Base-by-base conservation (phyloP, 2,797 vertebrate genomes). In the Cetoscarus ocellatus region DNA sequence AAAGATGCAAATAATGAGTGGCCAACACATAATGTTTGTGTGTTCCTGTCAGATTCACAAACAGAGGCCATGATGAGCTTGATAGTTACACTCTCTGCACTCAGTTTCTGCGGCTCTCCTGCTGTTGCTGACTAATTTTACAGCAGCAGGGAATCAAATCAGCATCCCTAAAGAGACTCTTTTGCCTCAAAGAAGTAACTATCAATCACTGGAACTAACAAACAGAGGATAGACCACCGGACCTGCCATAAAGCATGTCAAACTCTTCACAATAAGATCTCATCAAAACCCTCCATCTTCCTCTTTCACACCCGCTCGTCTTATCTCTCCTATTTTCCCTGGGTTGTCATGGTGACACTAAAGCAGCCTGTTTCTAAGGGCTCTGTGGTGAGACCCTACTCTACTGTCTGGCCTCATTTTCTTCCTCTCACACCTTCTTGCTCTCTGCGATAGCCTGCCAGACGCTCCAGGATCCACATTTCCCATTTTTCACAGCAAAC, bases 291-390 rank as follows among this genome's bases (percentile, higher is more conserved):
- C 57, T 56, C 36, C 47, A 47, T 67, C n/a, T 14, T 17, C 59
- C 65, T 65, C 52, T 75, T 73, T 40, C 55, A 10, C 54, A 35
- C 34, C 73, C 52, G 61, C 57, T 66, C 58, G 44, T 59, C 12
- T 48, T 13, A 14, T 69, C 79, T 48, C 42, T 56, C 62, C 55
- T 63, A 68, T 87, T 87, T 61, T 44, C 73, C 56, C 59, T 38
- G 38, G 65, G 93, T 93, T 91, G 93, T 87, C 93, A 94, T 93
- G 92, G 93, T 81, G 88, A 94, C 56, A 5, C 72, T 61, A 80
- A 90, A 87, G 64, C 61, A 77, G 84, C 76, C 84, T 51, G 64
- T 92, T 85, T 91, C 89, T 59, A 63, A 79, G 88, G 89, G 79
- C 86, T 91, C 65, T 36, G 73, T 84, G 51, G 60, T 63, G 34